phyloP scores from a whole-genome alignment of 2,888 invertebrate genomes.

The Biston betularia region DNA sequence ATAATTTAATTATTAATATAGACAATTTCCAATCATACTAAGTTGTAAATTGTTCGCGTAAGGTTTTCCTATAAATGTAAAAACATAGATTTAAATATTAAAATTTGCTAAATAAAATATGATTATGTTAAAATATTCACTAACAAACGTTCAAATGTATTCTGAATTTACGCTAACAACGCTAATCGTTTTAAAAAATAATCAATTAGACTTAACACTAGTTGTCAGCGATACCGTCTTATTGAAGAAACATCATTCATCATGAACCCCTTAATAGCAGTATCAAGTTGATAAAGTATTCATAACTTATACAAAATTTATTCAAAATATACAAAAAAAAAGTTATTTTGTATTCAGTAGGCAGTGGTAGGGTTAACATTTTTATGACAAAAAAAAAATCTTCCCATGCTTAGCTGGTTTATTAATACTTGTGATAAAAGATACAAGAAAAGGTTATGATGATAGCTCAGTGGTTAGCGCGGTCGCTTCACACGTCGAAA shows the following conservation, averaged over 20 bases:
- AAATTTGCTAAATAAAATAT: too few relatives aligned
- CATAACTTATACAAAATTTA: conserved; percentile 39
- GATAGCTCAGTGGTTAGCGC: too few relatives aligned
- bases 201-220: conserved; percentile 72
- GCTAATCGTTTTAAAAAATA: conserved; percentile 56
- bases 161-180: conserved; percentile 26
- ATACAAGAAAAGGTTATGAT: not conserved
- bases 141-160: conserved; percentile 42
- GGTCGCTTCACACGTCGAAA: too few relatives aligned
- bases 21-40: too few relatives aligned
- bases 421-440: not conserved
- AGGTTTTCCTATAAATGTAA: too few relatives aligned
- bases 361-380: conserved; percentile 44
- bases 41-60: too few relatives aligned
- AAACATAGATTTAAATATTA: too few relatives aligned
- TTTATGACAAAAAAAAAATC: conserved; percentile 46
- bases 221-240: conserved; percentile 62
- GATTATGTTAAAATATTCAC: too few relatives aligned
- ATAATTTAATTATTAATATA: too few relatives aligned
- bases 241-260: conserved; percentile 57
- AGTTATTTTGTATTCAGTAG: conserved; percentile 39
- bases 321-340: conserved; percentile 44
- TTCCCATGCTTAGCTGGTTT: conserved; percentile 44
- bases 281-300: conserved; percentile 59
- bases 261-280: conserved; percentile 59